Evolutionary conservation across 2,113 vertebrate genomes (phyloP).

Genomic region (Silurus asotus): DNA sequence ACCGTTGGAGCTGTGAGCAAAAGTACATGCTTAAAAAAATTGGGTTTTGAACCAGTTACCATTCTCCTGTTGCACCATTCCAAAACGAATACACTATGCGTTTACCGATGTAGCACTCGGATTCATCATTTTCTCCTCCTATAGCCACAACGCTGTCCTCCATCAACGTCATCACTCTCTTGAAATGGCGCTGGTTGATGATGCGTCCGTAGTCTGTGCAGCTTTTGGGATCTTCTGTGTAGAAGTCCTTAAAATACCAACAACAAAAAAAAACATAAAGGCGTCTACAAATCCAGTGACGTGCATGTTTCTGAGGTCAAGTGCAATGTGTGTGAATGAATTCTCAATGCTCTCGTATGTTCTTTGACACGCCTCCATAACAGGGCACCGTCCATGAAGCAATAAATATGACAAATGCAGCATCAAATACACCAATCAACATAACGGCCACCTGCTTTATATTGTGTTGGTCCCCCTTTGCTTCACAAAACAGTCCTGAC

Average conservation of each 20-base stretch:
- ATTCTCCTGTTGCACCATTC: background rate
- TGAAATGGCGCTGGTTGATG: slow-evolving; percentile 86
- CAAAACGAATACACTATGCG: background rate
- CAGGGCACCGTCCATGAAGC: no score
- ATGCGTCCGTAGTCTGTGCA: slow-evolving; percentile 89
- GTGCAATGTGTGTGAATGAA: no score
- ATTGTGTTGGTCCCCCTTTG: no score
- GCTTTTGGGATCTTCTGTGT: slow-evolving; percentile 82
- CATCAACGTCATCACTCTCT: slow-evolving; percentile 78
- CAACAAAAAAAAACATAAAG: background rate
- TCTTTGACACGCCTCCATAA: no score
- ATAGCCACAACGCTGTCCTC: slow-evolving; percentile 78
- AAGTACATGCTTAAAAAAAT: background rate
- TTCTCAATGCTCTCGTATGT: no score
- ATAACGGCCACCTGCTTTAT: no score
- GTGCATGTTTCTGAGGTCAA: background rate
- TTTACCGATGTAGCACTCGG: slow-evolving; percentile 85
- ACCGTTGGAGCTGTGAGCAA: slow-evolving; percentile 82
- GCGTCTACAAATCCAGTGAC: background rate
- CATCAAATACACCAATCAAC: no score
- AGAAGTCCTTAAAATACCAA: slow-evolving; percentile 80
- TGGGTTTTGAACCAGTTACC: background rate
- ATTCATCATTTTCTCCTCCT: slow-evolving; percentile 84
- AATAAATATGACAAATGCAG: no score
- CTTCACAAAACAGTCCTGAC: no score